Evolutionary conservation across 92 coral and sea anemone species (phyloP), one percentile per base, ranked within the genome.

Genomic region (Zoanthus sansibaricus): DNA sequence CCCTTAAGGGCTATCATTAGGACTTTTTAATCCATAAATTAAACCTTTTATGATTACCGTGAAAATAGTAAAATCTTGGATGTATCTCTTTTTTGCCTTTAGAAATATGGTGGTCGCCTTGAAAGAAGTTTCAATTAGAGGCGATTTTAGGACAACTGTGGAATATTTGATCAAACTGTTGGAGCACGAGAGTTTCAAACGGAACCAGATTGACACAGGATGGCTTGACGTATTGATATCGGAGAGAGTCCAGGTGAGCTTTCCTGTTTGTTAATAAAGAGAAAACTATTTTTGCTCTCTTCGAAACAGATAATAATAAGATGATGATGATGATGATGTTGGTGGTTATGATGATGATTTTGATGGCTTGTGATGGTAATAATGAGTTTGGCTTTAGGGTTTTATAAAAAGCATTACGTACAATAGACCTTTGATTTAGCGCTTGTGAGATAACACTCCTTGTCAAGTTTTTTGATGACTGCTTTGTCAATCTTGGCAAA

Each of bases 141-240:
- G 99, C 7, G 99, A 97, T 80, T 97, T 97, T 86, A 98, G 99
- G 13, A 97, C 99, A 17, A 97, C 99, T 14, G 99, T 97, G 14
- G 99, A 97, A 78, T 97, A 95, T 82, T 92, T 97, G 54, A 91
- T 97, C 80, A 91, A 97, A 82, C 91, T 97, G 33, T 88, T 97
- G 48, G 98, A 97, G 83, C 97, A 97, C 64, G 99, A 97, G 52
- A 79, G 86, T 46, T 97, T 97, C 75, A 86, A 91, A 76, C 89
- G 67, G 21, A 97, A 97, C 86, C 92, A 83, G 54, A 93, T 97
- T 59, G 95, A 94, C 93, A 97, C 99, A n/a, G 95, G 96, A 32
- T 97, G 99, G 99, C 90, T 97, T 42, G 99, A 97, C 69, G 89
- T 87, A n/a, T 82, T 97, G 46, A 97, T 97, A 83, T 92, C 99